A percentile compares a stretch with the other conserved stretches of the same genome.
These are phyloP conservation scores for Cataglyphis altisquamis DNA, from an alignment of 2,888 invertebrate species.

Conservation along the genomic window DNA sequence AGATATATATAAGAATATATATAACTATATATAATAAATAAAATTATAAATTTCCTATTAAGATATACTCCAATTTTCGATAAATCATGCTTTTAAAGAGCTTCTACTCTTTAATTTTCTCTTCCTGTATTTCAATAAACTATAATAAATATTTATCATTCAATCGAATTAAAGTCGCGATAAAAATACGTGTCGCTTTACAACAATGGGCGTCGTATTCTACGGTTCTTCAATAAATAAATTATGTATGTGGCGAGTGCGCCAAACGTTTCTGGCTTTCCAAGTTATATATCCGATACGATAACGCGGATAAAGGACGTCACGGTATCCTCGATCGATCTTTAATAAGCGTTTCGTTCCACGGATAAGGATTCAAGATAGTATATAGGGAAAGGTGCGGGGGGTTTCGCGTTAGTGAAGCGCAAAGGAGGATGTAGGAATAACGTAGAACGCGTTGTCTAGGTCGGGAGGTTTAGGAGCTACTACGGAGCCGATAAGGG, in stretches of 20 bases:
- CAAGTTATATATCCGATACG: slow-evolving; percentile 54
- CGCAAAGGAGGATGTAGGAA: slow-evolving; percentile 59
- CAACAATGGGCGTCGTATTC: slow-evolving; percentile 18
- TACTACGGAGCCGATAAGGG: slow-evolving; percentile 80
- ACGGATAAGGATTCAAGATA: slow-evolving; percentile 64
- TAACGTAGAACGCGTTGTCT: slow-evolving; percentile 79
- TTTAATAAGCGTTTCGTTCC: slow-evolving; percentile 73
- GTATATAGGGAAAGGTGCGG: slow-evolving; percentile 32
- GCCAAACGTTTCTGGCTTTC: slow-evolving; percentile 45
- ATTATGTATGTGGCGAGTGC: slow-evolving; percentile 32
- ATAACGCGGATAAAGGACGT: slow-evolving; percentile 57
- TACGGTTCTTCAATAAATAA: slow-evolving; percentile 33
- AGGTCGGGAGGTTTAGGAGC: slow-evolving; percentile 80
- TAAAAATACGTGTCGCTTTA: slow-evolving; percentile 19
- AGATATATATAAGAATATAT: neutral
- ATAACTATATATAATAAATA: neutral
- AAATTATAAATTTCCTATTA: neutral
- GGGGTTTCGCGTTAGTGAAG: slow-evolving; percentile 60
- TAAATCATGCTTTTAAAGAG: neutral
- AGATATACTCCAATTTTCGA: neutral
- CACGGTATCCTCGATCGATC: slow-evolving; percentile 76
- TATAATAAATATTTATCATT: slow-evolving; percentile 23
- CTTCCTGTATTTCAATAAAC: neutral
- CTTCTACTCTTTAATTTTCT: neutral
- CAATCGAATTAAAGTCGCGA: slow-evolving; percentile 17